phyloP scores from a whole-genome alignment of 2,888 invertebrate species.

The Dendrolimus houi region DNA sequence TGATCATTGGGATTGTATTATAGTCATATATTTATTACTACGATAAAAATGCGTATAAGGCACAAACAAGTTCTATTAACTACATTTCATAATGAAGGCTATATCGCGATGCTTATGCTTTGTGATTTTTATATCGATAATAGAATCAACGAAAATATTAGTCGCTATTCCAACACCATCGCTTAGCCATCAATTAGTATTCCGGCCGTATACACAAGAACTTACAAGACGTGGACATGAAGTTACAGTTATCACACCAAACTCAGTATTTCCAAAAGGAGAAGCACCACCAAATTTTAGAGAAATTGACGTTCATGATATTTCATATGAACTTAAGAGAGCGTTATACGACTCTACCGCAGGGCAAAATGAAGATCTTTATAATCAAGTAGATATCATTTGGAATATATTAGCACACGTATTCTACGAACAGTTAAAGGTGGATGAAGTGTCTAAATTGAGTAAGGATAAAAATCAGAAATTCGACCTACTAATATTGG shows the following conservation, averaged over 20 bases:
- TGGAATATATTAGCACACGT: conserved; percentile 7
- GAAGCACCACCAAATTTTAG: conserved; percentile 31
- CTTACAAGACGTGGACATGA: conserved; percentile 51
- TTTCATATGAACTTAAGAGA: conserved; percentile 22
- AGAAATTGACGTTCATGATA: conserved; percentile 42
- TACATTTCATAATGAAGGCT: no score
- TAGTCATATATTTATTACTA: no score
- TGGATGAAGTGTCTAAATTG: conserved; percentile 20
- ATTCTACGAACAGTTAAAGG: conserved; percentile 17
- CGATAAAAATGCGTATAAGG: no score
- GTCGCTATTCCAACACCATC: conserved; percentile 38
- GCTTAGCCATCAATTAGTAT: conserved; percentile 52
- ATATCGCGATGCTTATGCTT: no score
- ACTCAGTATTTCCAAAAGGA: conserved; percentile 33
- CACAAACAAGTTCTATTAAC: no score
- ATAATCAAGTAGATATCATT: conserved; percentile 8
- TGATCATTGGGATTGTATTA: no score
- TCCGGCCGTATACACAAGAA: conserved; percentile 38
- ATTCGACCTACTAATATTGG: conserved; percentile 34
- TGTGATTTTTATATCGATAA: not conserved
- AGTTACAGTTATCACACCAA: conserved; percentile 43
- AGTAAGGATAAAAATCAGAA: conserved; percentile 16
- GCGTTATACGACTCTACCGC: conserved; percentile 4
- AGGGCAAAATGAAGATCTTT: conserved; percentile 11
- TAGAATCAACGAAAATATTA: conserved; percentile 36